Conservation (phyloP, 2,797 vertebrate genomes). For the Manis pentadactyla region DNA sequence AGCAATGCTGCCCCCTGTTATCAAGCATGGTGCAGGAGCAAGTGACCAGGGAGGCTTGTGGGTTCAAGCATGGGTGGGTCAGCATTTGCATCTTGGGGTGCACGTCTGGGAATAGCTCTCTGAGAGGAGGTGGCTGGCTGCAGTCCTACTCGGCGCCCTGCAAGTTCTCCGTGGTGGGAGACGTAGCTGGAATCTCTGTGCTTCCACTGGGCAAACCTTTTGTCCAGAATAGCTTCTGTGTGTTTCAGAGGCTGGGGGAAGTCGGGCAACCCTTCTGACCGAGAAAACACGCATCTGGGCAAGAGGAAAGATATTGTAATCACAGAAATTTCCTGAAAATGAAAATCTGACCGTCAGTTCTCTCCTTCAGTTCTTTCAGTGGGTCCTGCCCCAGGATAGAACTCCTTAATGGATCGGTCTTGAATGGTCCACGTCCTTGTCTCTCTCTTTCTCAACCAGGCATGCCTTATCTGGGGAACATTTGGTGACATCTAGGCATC, state of each 20-base stretch:
- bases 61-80: not conserved
- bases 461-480: too few species aligned
- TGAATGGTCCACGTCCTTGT: not conserved
- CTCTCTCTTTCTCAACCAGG: not conserved
- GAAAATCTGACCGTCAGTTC: not conserved
- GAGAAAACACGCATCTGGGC: not conserved
- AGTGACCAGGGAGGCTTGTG: not conserved
- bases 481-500: too few species aligned
- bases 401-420: not conserved
- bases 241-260: not conserved
- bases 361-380: not conserved
- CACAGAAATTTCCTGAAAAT: not conserved
- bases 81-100: not conserved
- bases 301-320: not conserved
- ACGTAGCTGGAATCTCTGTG: not conserved
- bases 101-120: not conserved
- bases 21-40: not conserved
- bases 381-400: not conserved
- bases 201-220: not conserved
- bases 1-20: rapidly evolving
- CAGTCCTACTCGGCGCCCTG: not conserved
- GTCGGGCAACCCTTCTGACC: not conserved
- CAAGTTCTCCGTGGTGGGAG: not conserved
- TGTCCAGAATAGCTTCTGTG: not conserved
- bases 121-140: not conserved